Conservation (phyloP, 2,113 vertebrate genomes). For the Semicossyphus pulcher region DNA sequence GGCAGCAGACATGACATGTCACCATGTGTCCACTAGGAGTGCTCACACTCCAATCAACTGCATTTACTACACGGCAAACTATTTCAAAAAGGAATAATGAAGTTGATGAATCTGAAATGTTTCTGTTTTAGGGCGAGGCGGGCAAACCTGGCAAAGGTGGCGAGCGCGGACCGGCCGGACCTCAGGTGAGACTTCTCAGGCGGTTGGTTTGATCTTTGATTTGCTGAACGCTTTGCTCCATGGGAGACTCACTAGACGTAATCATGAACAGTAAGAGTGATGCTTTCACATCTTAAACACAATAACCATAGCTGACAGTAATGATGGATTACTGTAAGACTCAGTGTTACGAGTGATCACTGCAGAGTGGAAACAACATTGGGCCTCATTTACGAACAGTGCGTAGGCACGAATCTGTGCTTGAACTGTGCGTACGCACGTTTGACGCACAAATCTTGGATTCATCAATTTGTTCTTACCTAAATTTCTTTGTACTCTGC, state of each 20-base stretch:
- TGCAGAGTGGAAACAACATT: too few species aligned
- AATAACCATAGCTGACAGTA: not conserved
- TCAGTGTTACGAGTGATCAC: too few species aligned
- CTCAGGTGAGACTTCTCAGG: slow-evolving; percentile 70
- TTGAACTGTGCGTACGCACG: too few species aligned
- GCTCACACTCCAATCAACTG: not conserved
- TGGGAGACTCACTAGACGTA: too few species aligned
- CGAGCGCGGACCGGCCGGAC: slow-evolving; percentile 78
- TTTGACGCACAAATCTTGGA: too few species aligned
- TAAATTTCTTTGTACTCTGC: too few species aligned
- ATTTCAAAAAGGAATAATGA: too few species aligned
- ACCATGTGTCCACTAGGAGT: slow-evolving; percentile 7
- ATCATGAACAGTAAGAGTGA: too few species aligned
- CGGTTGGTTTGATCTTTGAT: not conserved
- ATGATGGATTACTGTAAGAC: not conserved
- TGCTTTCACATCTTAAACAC: not conserved
- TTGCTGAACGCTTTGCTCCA: not conserved
- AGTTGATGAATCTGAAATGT: not conserved
- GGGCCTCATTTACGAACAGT: too few species aligned
- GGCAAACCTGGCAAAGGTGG: slow-evolving; percentile 79
- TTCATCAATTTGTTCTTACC: too few species aligned
- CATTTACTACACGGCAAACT: not conserved
- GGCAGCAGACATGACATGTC: slow-evolving; percentile 50
- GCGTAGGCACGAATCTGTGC: too few species aligned
- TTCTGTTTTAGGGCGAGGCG: slow-evolving; percentile 71